Percentiles rank a stretch among this genome's conserved stretches.
Evolutionary conservation across 2,797 vertebrate species (phyloP).

Genomic region (Cossypha caffra): DNA sequence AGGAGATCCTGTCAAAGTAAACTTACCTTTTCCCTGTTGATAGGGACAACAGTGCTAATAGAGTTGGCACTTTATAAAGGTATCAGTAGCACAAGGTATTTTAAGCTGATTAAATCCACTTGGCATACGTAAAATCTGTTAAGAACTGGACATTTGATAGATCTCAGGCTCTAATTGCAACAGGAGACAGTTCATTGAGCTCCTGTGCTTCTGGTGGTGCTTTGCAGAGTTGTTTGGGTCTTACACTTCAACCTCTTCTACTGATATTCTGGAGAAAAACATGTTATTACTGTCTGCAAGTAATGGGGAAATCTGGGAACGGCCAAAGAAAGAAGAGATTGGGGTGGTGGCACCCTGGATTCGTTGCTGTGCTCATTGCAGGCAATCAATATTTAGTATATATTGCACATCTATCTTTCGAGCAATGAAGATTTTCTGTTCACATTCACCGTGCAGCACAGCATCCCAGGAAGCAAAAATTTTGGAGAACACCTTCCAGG

Average conservation of each 20-base stretch:
- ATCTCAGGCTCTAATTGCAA: conserved; percentile 16
- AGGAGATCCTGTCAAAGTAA: conserved; percentile 53
- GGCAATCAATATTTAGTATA: background rate
- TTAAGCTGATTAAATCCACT: conserved; percentile 60
- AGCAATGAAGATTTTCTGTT: background rate
- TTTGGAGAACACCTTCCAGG: background rate
- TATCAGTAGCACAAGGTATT: conserved; percentile 20
- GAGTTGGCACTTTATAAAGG: conserved; percentile 41
- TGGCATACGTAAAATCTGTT: conserved; percentile 18
- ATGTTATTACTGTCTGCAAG: background rate
- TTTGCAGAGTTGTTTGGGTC: background rate
- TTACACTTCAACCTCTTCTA: background rate
- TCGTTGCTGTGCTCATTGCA: background rate
- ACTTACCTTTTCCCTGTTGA: conserved; percentile 13
- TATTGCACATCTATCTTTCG: background rate
- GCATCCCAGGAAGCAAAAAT: background rate
- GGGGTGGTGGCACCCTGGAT: background rate
- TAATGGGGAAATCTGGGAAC: background rate
- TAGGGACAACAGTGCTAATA: conserved; percentile 17
- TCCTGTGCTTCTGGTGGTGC: background rate
- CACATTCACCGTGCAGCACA: background rate
- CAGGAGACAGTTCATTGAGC: background rate
- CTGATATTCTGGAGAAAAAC: background rate
- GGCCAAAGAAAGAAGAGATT: background rate
- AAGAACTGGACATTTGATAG: conserved; percentile 47